Conservation (phyloP, 35 echinoderm and acorn worm genomes). For the Heliocidaris tuberculata region DNA sequence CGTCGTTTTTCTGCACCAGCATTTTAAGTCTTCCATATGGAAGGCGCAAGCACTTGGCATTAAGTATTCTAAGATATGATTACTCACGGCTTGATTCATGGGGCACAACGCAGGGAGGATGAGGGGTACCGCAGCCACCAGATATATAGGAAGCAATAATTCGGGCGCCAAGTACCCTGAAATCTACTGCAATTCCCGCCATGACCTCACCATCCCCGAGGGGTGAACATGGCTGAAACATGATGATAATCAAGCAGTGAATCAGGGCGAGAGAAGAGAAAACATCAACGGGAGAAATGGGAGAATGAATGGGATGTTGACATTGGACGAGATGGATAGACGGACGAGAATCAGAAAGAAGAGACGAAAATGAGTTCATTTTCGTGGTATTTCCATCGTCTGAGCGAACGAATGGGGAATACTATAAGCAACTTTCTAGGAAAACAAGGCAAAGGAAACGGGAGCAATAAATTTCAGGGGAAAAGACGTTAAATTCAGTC, state of each 20-base stretch:
- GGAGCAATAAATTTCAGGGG: not conserved
- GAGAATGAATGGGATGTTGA: not conserved
- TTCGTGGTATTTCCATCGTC: not conserved
- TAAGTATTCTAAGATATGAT: not conserved
- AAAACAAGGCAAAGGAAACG: not conserved
- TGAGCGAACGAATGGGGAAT: not conserved
- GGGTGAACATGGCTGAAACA: not conserved
- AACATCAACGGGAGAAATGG: no score
- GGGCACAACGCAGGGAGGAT: not conserved
- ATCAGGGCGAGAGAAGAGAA: not conserved
- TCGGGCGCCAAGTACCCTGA: not conserved
- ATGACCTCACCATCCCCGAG: conserved; percentile 7
- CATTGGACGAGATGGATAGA: not conserved
- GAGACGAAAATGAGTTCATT: not conserved
- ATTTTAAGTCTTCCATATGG: not conserved
- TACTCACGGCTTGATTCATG: not conserved
- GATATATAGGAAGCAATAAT: not conserved
- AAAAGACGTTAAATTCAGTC: not conserved
- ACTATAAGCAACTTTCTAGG: not conserved
- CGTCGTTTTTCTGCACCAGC: not conserved
- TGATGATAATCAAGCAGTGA: not conserved
- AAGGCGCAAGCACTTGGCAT: not conserved
- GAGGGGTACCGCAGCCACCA: not conserved
- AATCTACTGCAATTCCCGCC: not conserved
- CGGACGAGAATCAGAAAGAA: not conserved